Percentiles rank a stretch among this genome's conserved stretches.
phyloP scores from a whole-genome alignment of 2,888 invertebrate genomes.

The Phaedon cochleariae region DNA sequence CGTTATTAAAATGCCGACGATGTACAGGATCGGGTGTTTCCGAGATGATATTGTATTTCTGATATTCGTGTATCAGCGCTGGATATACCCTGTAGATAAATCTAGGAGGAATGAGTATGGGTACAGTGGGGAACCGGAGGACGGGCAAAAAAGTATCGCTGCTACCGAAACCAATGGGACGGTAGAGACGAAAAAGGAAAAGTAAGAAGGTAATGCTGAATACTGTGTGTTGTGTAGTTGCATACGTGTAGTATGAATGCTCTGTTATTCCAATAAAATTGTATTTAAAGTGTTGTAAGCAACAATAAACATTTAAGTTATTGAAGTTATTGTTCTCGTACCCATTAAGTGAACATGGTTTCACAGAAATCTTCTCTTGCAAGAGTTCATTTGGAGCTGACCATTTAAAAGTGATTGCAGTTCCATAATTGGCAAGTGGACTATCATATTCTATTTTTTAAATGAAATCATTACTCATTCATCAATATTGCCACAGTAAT shows the following conservation, averaged over 20 bases:
- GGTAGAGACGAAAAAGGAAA: constrained; percentile 42
- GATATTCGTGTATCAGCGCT: constrained; percentile 98
- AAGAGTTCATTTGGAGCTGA: too few relatives aligned
- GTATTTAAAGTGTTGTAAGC: neutral
- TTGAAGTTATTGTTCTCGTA: neutral
- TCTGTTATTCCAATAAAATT: neutral
- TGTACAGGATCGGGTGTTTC: constrained; percentile 98
- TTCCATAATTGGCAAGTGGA: too few relatives aligned
- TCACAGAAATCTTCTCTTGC: neutral
- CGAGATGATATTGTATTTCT: constrained; percentile 99
- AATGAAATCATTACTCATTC: too few relatives aligned
- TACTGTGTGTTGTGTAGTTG: neutral
- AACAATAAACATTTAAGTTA: neutral
- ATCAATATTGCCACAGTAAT: too few relatives aligned
- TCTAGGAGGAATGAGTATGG: constrained; percentile 97
- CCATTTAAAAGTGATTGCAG: too few relatives aligned
- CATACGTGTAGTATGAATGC: neutral
- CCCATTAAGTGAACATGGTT: neutral
- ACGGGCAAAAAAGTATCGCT: constrained; percentile 37
- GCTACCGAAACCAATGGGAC: constrained; percentile 25
- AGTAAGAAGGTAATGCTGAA: constrained; percentile 29
- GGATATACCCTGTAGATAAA: constrained; percentile 97
- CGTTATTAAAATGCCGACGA: constrained; percentile 99
- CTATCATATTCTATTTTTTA: too few relatives aligned
- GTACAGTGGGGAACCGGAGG: constrained; percentile 80